Conservation (phyloP, 2,113 vertebrate species). For the Leucopsar rothschildi region DNA sequence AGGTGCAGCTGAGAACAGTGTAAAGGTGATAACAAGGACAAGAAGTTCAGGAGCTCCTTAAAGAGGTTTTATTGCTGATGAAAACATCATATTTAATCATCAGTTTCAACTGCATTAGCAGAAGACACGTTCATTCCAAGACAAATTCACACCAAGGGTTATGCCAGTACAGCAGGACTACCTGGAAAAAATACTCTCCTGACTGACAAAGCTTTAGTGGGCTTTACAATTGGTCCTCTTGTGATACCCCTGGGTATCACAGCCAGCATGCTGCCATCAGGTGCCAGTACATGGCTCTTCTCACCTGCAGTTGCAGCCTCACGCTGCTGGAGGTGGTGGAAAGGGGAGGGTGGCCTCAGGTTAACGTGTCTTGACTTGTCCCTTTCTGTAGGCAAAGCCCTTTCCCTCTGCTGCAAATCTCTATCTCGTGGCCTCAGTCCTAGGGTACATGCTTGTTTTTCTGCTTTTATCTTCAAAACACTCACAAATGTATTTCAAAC, state of each 20-base stretch:
- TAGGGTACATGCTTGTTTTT: slow-evolving; percentile 21
- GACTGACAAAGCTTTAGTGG: background rate
- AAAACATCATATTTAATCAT: background rate
- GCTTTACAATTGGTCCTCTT: background rate
- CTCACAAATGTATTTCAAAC: slow-evolving; percentile 51
- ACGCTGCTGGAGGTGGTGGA: background rate
- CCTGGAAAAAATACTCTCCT: background rate
- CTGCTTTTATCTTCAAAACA: slow-evolving; percentile 62
- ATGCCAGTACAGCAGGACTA: background rate
- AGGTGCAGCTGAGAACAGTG: background rate
- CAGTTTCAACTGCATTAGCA: background rate
- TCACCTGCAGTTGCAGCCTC: background rate
- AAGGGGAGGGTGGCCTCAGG: background rate
- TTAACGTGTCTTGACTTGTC: slow-evolving; percentile 27
- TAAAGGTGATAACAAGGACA: background rate
- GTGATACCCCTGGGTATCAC: background rate
- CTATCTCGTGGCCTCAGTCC: slow-evolving; percentile 16
- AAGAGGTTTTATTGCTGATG: background rate
- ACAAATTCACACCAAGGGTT: background rate
- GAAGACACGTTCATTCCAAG: background rate
- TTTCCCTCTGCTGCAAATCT: background rate
- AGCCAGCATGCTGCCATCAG: background rate
- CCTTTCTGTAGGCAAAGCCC: background rate
- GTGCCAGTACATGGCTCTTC: background rate
- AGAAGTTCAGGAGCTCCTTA: background rate